phyloP scores from a whole-genome alignment of 2,113 vertebrate species.

The Euleptes europaea region DNA sequence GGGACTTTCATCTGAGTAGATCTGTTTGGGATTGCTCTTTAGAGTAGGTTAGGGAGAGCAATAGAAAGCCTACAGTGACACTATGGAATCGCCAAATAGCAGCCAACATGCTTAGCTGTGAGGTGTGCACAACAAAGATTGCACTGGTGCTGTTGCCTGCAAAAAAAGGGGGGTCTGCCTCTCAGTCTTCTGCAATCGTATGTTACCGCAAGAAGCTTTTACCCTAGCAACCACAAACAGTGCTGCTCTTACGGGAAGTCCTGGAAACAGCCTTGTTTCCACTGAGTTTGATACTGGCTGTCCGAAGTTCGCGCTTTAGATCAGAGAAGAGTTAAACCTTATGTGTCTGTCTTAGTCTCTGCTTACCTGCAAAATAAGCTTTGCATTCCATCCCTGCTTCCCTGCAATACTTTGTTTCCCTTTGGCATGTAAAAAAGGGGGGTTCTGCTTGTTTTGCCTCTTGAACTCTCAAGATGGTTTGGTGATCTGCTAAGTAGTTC shows the following conservation, averaged over 20 bases:
- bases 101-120: neutral
- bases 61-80: neutral
- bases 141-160: neutral
- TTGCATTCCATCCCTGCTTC: neutral
- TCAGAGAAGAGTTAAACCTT: neutral
- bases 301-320: neutral
- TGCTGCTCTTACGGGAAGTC: neutral
- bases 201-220: rapidly evolving
- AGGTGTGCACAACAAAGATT: neutral
- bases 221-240: neutral
- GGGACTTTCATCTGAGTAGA: too few relatives aligned
- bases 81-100: rapidly evolving
- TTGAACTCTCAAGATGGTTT: constrained; percentile 1
- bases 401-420: neutral
- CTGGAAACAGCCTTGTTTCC: neutral
- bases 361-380: rapidly evolving
- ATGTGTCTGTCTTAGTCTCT: rapidly evolving
- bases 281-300: neutral
- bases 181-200: neutral
- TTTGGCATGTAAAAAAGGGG: neutral
- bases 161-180: neutral
- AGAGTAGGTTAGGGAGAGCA: too few relatives aligned
- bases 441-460: neutral
- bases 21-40: neutral
- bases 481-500: neutral